These are phyloP conservation scores for Glyphotaelius pellucidus DNA, from an alignment of 2,888 invertebrate species.

Conservation along the genomic window DNA sequence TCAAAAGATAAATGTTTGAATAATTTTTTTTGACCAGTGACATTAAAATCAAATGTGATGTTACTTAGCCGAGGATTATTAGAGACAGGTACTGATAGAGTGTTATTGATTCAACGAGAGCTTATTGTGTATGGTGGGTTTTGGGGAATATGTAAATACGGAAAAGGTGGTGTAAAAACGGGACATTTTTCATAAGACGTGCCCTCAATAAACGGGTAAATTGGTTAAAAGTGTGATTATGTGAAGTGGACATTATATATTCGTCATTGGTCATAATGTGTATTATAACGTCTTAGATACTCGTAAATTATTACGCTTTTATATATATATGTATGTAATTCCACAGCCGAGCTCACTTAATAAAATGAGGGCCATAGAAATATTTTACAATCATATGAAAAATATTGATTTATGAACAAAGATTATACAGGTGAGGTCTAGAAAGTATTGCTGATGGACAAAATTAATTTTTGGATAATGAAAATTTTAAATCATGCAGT, in stretches of 20 bases:
- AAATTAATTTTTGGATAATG: too few species aligned
- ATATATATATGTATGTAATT: not conserved
- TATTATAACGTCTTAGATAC: conserved; percentile 34
- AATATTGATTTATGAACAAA: not conserved
- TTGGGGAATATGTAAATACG: not conserved
- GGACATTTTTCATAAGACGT: not conserved
- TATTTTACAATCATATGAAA: not conserved
- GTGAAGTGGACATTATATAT: not conserved
- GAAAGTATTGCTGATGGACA: too few species aligned
- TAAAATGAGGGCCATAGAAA: conserved; percentile 12
- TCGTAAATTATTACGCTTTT: conserved; percentile 11
- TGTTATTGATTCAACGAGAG: not conserved
- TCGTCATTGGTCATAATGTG: conserved; percentile 11
- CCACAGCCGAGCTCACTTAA: not conserved
- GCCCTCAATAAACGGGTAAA: not conserved
- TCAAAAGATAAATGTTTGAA: not conserved
- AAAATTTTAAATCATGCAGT: too few species aligned
- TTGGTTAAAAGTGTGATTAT: not conserved
- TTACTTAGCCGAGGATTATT: not conserved
- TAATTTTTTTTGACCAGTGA: conserved; percentile 27
- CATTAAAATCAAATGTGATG: conserved; percentile 28
- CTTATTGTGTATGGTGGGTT: not conserved
- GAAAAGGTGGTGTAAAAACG: not conserved
- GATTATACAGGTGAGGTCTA: not conserved
- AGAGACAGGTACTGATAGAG: not conserved